Conservation (phyloP, 2,888 invertebrate species). For the Drosophila meridiana region DNA sequence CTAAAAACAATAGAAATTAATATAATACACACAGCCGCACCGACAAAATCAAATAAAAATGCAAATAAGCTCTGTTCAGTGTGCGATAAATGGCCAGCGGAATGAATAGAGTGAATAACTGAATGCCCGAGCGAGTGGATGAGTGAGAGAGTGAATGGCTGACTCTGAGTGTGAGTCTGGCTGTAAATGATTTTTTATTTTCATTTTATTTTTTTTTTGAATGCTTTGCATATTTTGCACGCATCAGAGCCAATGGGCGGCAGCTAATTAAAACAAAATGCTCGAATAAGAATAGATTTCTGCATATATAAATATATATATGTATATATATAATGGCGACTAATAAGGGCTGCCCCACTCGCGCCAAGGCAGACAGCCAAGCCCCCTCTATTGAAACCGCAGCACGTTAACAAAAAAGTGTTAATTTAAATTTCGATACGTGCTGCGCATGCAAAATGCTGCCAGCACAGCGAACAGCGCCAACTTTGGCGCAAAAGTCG, state of each 20-base stretch:
- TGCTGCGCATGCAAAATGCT: conserved; percentile 71
- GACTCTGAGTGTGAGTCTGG: neutral
- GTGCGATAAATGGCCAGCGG: conserved; percentile 31
- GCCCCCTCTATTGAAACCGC: conserved; percentile 63
- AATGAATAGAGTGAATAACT: conserved; percentile 7
- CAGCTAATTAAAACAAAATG: conserved; percentile 69
- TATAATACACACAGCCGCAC: conserved; percentile 17
- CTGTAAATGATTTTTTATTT: conserved; percentile 14
- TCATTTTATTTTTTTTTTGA: neutral
- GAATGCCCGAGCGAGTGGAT: neutral
- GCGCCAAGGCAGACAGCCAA: conserved; percentile 39
- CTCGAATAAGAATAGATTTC: conserved; percentile 14
- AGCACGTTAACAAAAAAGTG: conserved; percentile 82
- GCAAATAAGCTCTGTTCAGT: conserved; percentile 32
- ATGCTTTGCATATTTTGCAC: conserved; percentile 29
- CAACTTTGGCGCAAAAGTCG: conserved; percentile 26
- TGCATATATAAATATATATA: neutral
- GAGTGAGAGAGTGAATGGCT: neutral
- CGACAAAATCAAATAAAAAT: conserved; percentile 18
- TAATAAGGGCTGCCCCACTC: conserved; percentile 36
- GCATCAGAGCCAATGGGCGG: conserved; percentile 12
- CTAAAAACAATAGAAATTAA: conserved; percentile 17
- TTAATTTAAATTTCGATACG: conserved; percentile 83
- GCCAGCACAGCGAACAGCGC: conserved; percentile 6
- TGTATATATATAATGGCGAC: conserved; percentile 18